phyloP scores from a whole-genome alignment of 2,888 invertebrate species.

The Norana najaformis region DNA sequence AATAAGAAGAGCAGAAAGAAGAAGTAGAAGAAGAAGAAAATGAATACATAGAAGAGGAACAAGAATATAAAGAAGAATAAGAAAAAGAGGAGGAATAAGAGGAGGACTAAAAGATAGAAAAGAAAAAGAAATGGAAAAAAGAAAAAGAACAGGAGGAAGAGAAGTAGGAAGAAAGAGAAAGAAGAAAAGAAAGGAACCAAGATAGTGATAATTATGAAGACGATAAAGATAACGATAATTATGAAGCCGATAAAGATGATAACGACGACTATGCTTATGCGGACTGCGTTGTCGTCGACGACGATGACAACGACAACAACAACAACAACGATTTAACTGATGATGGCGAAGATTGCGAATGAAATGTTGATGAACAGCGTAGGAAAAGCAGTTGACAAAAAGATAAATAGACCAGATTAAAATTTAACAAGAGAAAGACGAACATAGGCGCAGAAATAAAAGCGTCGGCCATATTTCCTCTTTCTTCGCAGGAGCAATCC shows the following conservation, averaged over 20 bases:
- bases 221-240: constrained; percentile 23
- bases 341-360: not conserved
- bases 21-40: too few relatives aligned
- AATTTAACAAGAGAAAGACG: not conserved
- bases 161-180: not conserved
- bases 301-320: not conserved
- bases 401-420: not conserved
- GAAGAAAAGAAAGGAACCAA: not conserved
- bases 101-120: too few relatives aligned
- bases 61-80: too few relatives aligned
- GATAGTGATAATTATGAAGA: constrained; percentile 26
- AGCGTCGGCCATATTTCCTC: not conserved
- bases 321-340: not conserved
- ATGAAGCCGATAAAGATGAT: constrained; percentile 15
- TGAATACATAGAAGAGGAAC: too few relatives aligned
- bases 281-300: not conserved
- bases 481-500: constrained; percentile 50
- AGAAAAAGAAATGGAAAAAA: too few relatives aligned
- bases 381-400: not conserved
- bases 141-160: too few relatives aligned
- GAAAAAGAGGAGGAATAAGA: too few relatives aligned
- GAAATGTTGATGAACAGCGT: not conserved
- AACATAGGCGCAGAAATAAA: not conserved
- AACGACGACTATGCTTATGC: not conserved
- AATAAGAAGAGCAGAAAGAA: too few relatives aligned